phyloP scores from a whole-genome alignment of 2,797 vertebrate species.

The Acrossocheilus wenchowensis region DNA sequence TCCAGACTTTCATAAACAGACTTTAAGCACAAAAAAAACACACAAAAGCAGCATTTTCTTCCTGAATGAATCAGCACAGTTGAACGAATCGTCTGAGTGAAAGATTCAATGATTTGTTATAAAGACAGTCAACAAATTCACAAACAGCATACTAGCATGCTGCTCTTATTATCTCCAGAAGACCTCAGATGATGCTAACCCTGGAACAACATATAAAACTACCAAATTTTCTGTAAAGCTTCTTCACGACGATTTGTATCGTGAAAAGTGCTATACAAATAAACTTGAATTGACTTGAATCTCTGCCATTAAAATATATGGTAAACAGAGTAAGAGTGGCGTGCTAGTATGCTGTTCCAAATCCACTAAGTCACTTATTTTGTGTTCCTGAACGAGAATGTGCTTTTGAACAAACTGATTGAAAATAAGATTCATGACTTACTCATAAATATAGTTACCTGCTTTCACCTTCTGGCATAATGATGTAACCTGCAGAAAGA shows the following conservation, averaged over 20 bases:
- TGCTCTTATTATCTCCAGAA: background rate
- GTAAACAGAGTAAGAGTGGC: background rate
- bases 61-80: background rate
- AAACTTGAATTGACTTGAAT: no score
- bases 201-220: no score
- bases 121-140: background rate
- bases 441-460: background rate
- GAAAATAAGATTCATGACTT: conserved; percentile 4
- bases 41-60: background rate
- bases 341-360: background rate
- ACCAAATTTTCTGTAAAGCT: no score
- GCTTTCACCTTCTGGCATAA: background rate
- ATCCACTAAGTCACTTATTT: background rate
- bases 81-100: background rate
- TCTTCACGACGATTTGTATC: no score
- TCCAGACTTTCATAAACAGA: background rate
- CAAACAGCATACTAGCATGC: background rate
- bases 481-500: background rate
- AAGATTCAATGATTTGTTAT: background rate
- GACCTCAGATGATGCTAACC: no score
- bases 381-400: background rate
- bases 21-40: background rate
- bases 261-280: no score
- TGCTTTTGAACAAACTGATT: background rate
- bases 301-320: background rate